These are phyloP conservation scores for Diploptera punctata DNA, from an alignment of 2,888 invertebrate species.

Conservation along the genomic window DNA sequence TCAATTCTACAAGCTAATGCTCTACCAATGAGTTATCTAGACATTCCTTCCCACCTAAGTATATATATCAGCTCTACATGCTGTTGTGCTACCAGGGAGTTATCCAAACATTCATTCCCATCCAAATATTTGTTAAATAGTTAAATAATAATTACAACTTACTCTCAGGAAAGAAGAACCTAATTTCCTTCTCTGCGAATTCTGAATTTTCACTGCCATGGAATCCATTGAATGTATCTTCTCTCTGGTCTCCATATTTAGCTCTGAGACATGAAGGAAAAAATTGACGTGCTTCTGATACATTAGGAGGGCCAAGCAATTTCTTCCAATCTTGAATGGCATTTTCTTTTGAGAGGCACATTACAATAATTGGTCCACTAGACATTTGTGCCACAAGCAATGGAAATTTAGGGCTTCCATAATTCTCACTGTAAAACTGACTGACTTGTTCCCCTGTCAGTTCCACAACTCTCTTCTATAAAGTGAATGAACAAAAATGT, in stretches of 20 bases:
- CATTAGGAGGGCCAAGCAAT: slow-evolving; percentile 72
- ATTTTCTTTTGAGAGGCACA: slow-evolving; percentile 71
- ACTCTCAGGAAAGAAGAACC: slow-evolving; percentile 89
- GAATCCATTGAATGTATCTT: slow-evolving; percentile 73
- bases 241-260: slow-evolving; percentile 69
- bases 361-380: slow-evolving; percentile 73
- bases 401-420: slow-evolving; percentile 76
- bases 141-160: too few relatives aligned
- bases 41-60: too few relatives aligned
- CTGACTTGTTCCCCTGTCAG: slow-evolving; percentile 86
- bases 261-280: slow-evolving; percentile 74
- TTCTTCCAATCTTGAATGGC: slow-evolving; percentile 75
- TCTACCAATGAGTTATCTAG: too few relatives aligned
- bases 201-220: slow-evolving; percentile 77
- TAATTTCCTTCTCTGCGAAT: slow-evolving; percentile 78
- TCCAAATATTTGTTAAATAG: too few relatives aligned
- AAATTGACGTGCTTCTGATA: slow-evolving; percentile 50
- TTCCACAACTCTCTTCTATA: slow-evolving; percentile 68
- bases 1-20: too few relatives aligned
- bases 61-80: too few relatives aligned
- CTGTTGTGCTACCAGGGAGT: too few relatives aligned
- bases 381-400: slow-evolving; percentile 82
- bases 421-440: slow-evolving; percentile 80
- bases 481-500: too few relatives aligned
- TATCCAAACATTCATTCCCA: too few relatives aligned